These are phyloP conservation scores for Chaenodraco wilsoni DNA, from an alignment of 2,797 vertebrate species.

Conservation along the genomic window DNA sequence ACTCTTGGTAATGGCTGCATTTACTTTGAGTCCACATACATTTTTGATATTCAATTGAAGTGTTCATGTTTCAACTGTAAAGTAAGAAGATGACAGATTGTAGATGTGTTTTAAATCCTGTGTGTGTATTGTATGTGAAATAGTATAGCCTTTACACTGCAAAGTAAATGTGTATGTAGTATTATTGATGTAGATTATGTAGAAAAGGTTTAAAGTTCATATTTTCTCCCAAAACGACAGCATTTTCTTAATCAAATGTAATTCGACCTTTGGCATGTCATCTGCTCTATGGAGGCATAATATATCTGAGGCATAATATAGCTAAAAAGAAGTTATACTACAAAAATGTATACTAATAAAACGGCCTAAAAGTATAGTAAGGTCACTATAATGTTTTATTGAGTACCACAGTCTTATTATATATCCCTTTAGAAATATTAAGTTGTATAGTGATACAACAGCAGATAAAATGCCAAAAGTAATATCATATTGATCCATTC, in stretches of 20 bases:
- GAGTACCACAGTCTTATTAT: too few relatives aligned
- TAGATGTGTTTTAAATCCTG: neutral
- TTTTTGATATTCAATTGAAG: constrained; percentile 25
- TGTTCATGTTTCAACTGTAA: constrained; percentile 1
- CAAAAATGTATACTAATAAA: too few relatives aligned
- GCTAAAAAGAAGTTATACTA: too few relatives aligned
- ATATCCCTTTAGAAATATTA: too few relatives aligned
- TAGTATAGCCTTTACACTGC: neutral
- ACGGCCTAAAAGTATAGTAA: too few relatives aligned
- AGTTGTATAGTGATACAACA: too few relatives aligned
- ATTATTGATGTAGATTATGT: neutral
- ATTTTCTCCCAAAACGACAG: neutral
- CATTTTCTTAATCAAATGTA: neutral
- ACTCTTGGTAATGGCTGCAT: constrained; percentile 26
- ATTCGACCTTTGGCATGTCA: too few relatives aligned
- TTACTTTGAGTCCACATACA: constrained; percentile 9
- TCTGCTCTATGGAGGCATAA: too few relatives aligned
- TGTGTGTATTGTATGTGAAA: neutral
- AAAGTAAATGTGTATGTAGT: neutral
- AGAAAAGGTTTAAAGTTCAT: neutral
- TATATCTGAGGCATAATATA: too few relatives aligned
- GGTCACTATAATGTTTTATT: too few relatives aligned
- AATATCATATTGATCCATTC: too few relatives aligned
- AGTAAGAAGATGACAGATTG: neutral
- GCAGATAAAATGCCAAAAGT: too few relatives aligned